Evolutionary conservation across 2,797 vertebrate species (phyloP), one percentile per base, ranked within the genome.

Genomic region (Phrynocephalus guinanensis): DNA sequence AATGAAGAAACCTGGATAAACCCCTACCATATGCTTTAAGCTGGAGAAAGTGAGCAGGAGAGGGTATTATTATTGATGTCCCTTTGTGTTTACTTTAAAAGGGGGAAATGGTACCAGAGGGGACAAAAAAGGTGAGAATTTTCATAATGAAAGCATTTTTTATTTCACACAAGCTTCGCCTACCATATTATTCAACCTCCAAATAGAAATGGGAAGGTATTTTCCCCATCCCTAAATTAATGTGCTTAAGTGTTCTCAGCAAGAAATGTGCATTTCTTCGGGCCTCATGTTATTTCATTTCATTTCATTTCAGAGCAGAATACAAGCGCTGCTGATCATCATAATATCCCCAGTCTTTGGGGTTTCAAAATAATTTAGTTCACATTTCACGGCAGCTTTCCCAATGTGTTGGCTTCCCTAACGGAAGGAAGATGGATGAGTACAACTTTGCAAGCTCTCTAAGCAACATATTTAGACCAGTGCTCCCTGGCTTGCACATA

Each of bases 381-480:
- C 90, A 66, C 91, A 90, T 93, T 90, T 93, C 92, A 87, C 0
- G 92, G 91, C 92, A 93, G 94, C 92, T 95, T 93, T 94, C 81
- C 48, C 84, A 94, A 93, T 94, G 90, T 86, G 90, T 93, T 95
- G 90, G 94, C 94, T 90, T 89, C 95, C 28, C 70, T 90, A 77
- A 88, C 88, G 77, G 85, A 94, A 92, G 92, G 82, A 90, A 92
- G 87, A 94, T 93, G 93, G 95, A 95, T 93, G 92, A 93, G 93
- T 79, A 81, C 89, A 92, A 92, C 87, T 93, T 90, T 92, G 89
- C 87, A 89, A 89, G 93, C 90, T 93, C 83, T 93, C 93, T 87
- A 92, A 94, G 93, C 91, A 93, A 93, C 86, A 85, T 92, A 94
- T 94, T 94, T 93, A 93, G 90, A 93, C 89, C 90, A 91, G 91